Evolutionary conservation across 1,140 invertebrate species (phyloP), one percentile per base, ranked within the genome.

Genomic region (Dendroctonus ponderosae): DNA sequence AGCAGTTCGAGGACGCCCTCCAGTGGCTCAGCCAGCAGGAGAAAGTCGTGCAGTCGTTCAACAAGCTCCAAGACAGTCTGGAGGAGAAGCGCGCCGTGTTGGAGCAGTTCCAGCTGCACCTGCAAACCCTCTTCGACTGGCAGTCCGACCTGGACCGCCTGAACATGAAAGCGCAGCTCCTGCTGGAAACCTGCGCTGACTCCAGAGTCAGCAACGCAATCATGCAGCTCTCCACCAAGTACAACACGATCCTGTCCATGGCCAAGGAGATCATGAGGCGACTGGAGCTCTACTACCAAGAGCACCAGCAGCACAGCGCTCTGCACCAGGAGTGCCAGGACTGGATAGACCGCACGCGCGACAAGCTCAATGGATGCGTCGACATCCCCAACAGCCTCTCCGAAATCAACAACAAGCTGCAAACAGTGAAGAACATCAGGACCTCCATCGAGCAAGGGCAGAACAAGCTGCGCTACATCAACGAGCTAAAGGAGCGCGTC

Each of bases 201-300:
- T 95, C 94, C 0, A 84, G 94, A 69, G 89, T 98, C 43, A 96
- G 94, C 8, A 97, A 96, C 80, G 92, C 91, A 7, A 90, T 98
- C 41, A 96, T 94, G 41, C 93, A 97, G 77, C 80, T 98, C 11
- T 93, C 94, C 0, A 96, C 93, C 0, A 96, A 96, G 78, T 97
- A 97, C 73, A 96, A 96, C 77, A 89, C 92, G 0, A 80, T 97
- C n/a, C 78, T 96, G 15, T 93, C 93, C 0, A 76, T 94, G 12
- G 91, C 94, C 8, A 98, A 97, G 81, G 95, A 96, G 82, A 89
- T 95, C 9, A 94, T 96, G 91, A 84, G 93, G 72, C 83, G 91
- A 41, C 80, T 96, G 37, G 93, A 96, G 79, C 81, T 95, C 46
- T 91, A 95, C 77, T 96, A 94, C 79, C 92, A 95, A 80, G 91